Evolutionary conservation across 2,888 invertebrate species (phyloP).

Genomic region (Clusia tigrina): DNA sequence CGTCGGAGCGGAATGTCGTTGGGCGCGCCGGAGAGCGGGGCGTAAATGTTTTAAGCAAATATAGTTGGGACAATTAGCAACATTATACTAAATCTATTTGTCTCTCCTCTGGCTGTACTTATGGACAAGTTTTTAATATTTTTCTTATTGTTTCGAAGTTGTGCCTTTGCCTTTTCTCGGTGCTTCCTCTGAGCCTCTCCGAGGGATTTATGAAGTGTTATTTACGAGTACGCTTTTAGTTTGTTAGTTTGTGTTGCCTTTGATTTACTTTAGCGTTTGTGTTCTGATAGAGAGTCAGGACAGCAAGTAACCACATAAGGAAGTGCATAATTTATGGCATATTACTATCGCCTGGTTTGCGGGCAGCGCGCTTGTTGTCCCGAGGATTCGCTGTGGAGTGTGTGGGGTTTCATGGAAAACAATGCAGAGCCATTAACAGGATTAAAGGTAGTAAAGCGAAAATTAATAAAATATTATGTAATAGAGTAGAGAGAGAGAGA

Average conservation of each 20-base stretch:
- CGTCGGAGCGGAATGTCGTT: not conserved
- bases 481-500: too few relatives aligned
- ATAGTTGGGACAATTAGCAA: conserved; percentile 48
- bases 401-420: too few relatives aligned
- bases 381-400: too few relatives aligned
- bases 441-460: too few relatives aligned
- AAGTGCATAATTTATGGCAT: conserved; percentile 3
- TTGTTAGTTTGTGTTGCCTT: conserved; percentile 6
- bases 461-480: too few relatives aligned
- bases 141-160: conserved; percentile 6
- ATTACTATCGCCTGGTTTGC: not conserved
- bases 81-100: conserved; percentile 14
- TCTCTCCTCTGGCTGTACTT: not conserved
- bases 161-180: not conserved
- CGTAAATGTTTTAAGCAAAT: conserved; percentile 38
- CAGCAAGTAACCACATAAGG: not conserved
- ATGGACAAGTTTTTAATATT: not conserved
- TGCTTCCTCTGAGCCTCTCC: too few relatives aligned
- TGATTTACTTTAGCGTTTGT: conserved; percentile 4
- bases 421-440: too few relatives aligned
- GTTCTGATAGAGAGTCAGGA: not conserved
- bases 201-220: conserved; percentile 6
- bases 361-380: too few relatives aligned
- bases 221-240: not conserved
- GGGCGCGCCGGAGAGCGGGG: not conserved